Evolutionary conservation across 2,888 invertebrate genomes (phyloP).

Genomic region (Hypena proboscidalis): DNA sequence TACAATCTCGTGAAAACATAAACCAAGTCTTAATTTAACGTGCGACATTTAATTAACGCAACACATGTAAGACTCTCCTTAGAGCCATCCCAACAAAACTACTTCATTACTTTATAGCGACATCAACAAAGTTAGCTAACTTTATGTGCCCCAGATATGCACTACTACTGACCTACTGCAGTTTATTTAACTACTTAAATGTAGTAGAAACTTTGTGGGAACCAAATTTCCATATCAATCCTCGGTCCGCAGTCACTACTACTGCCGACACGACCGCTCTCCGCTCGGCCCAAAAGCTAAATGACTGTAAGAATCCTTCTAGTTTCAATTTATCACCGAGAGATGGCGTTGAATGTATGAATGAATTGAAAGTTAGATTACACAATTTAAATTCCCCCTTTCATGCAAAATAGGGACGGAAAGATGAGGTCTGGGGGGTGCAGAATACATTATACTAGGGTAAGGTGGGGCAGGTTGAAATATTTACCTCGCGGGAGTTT

Average conservation of each 20-base stretch:
- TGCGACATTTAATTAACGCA: conserved; percentile 17
- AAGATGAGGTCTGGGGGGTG: conserved; percentile 81
- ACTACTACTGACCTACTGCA: conserved; percentile 33
- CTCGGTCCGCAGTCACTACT: conserved; percentile 35
- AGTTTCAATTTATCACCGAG: conserved; percentile 83
- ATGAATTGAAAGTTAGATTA: conserved; percentile 86
- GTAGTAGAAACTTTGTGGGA: conserved; percentile 40
- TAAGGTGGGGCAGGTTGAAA: conserved; percentile 67
- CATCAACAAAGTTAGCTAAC: conserved; percentile 26
- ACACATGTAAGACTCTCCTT: conserved; percentile 22
- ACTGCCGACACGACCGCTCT: conserved; percentile 48
- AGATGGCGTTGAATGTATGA: conserved; percentile 85
- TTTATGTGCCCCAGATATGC: conserved; percentile 32
- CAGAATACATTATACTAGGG: conserved; percentile 77
- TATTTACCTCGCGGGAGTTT: conserved; percentile 83
- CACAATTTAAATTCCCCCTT: conserved; percentile 85
- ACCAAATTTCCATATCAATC: conserved; percentile 60
- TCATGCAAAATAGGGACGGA: conserved; percentile 84
- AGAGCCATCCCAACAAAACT: conserved; percentile 25
- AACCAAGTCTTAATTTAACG: too few relatives aligned
- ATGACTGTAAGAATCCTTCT: conserved; percentile 75
- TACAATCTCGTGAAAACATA: too few relatives aligned
- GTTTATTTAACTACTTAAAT: conserved; percentile 35
- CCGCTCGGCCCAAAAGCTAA: conserved; percentile 57
- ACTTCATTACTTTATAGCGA: conserved; percentile 25